Base-by-base conservation (phyloP, 2,888 invertebrate species). In the Temnothorax ravouxi region DNA sequence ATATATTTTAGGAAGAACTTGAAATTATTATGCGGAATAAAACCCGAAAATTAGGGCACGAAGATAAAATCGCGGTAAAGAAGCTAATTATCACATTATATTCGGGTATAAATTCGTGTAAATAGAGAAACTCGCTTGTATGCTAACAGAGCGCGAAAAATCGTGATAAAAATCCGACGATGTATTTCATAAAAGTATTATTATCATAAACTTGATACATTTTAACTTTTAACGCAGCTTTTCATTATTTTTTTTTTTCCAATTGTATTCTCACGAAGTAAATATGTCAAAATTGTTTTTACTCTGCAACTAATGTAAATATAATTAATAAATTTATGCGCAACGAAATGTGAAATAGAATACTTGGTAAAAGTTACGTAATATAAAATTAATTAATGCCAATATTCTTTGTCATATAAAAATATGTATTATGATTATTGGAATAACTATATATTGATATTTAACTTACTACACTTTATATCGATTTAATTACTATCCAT, bases 71-170 rank as follows among this genome's bases (percentile, higher is more conserved):
- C 71, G n/a, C 41, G 41, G 8, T 18, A 21, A 11, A 69, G 47
- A 50, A 59, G 47, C 9, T 71, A 59, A 79, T 71, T 79, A 79
- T 59, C 38, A 34, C 38, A 6, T 64, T 64, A 64, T 64, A 64
- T 41, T 64, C 8, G 41, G 11, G 25, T 25, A 25, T 66, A 15
- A 76, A 54, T 67, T 3, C 13, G 52, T 29, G n/a, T 44, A 41
- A 66, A 66, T 76, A 54, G 41, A 13, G 3, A 54, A 59, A 71
- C 8, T 21, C 11, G 6, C 13, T 77, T 41, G 13, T 44, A 25
- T 29, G 52, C 54, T 29, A 52, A 25, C 64, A 15, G 41, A 38
- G n/a, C 18, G 13, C 18, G 25, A 38, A 67, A 54, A 56, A 67
- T 77, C 41, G n/a, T 34, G n/a, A 77, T 77, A 44, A 77, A 67